Base-by-base conservation (phyloP, 2,797 vertebrate genomes). In the Pantherophis alleghaniensis region DNA sequence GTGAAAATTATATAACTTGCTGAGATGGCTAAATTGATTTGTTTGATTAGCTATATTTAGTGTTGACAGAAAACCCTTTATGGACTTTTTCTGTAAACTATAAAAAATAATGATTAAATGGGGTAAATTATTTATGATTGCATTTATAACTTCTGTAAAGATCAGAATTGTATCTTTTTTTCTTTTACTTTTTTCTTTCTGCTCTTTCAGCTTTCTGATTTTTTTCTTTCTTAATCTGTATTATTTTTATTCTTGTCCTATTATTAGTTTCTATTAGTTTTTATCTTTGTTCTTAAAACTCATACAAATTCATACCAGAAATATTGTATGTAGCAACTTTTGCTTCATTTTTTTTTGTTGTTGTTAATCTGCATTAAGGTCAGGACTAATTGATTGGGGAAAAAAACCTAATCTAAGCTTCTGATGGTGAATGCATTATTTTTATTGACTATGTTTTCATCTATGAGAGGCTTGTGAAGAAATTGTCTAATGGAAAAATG, bases 331-430 rank as follows among this genome's bases (percentile, higher is more conserved):
- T n/a, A 91, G 92, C 60, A 69, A 69, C 16, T 53, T 61, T 57
- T 56, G 22, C 89, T 57, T 86, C 51, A 42, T 60, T 87, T 66
- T 24, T 74, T 53, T 1, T 79, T 74, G 5, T 83, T 56, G 42
- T 47, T 57, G 32, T 87, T 69, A 60, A 20, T 88, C 88, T 91
- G 90, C 74, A 61, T 93, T 93, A 88, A 88, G 37, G 86, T 91
- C 63, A 91, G 92, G 61, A 91, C 90, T 88, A 56, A 37, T 18
- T 12, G 55, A 93, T 88, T 88, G 88, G 5, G 5, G 88, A 2
- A 32, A 53, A 79, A 88, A 86, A 87, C 59, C 87, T 90, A 90
- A 90, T 69, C 24, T 53, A 90, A n/a, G 55, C 63, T 83, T 83
- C 79, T 60, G 28, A n/a, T 60, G 42, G 63, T 57, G 42, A 91